Evolutionary conservation across 2,888 invertebrate genomes (phyloP), one percentile per base, ranked within the genome.

Genomic region (Chymomyza amoena): DNA sequence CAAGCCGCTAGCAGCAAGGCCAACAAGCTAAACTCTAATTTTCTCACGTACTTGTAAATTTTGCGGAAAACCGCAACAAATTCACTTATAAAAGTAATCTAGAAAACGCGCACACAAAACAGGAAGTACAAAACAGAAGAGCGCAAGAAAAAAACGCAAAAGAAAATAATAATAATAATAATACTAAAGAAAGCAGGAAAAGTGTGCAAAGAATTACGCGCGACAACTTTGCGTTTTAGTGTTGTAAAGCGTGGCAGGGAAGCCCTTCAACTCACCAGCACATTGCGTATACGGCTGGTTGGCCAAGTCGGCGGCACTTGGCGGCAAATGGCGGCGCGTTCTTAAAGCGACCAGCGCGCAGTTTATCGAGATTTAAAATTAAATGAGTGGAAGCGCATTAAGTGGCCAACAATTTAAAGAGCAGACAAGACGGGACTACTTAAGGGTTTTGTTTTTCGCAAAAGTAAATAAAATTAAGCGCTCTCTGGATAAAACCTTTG

Each of bases 31-130:
- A 84, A 85, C 84, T 81, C 87, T 84, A 84, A 84, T 84, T 84
- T 87, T 84, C 84, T 84, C 84, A 84, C 84, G 84, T 84, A 84
- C 84, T 84, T 87, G 87, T 84, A 84, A 84, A 84, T 87, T 84
- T 84, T 87, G 84, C 84, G 84, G 84, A 84, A 84, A 84, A 84
- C 84, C 84, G 84, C 84, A 84, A 84, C 84, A 84, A 84, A 84
- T 84, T 84, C 87, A 84, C 84, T 84, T 84, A 84, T 78, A 84
- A 84, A 84, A 84, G 84, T 84, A 84, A 84, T 87, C 87, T 84
- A 83, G 87, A 85, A 83, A 83, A 75, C 86, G 84, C 83, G 83
- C 79, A 83, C n/a, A n/a, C 79, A 70, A 76, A 81, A 84, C 84
- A 84, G 84, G 84, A 82, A 84, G 82, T 81, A 76, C 77, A 74